These are phyloP conservation scores for Pungitius pungitius DNA, from an alignment of 2,113 vertebrate species.

Conservation along the genomic window DNA sequence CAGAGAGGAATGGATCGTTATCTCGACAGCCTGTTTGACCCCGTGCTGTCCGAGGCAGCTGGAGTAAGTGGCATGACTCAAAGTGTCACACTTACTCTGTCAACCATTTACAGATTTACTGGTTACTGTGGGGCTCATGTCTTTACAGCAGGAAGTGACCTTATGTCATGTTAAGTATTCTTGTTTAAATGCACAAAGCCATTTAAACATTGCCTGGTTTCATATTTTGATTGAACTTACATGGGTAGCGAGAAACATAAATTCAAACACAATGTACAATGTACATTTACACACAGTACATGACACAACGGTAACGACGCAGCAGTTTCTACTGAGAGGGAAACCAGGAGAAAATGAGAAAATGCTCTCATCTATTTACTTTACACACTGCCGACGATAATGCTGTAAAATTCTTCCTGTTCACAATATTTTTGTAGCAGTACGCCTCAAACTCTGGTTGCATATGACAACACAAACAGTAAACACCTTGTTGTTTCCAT, in stretches of 20 bases:
- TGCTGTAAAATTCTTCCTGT: not conserved
- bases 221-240: not conserved
- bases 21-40: constrained; percentile 95
- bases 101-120: constrained; percentile 1
- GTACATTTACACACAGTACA: not conserved
- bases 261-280: not conserved
- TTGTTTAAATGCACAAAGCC: not conserved
- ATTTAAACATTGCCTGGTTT: not conserved
- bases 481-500: not conserved
- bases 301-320: not conserved
- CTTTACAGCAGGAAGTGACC: not conserved
- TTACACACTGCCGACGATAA: too few relatives aligned
- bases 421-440: not conserved
- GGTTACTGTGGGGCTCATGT: constrained; percentile 5
- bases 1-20: constrained; percentile 91
- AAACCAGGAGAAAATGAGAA: too few relatives aligned
- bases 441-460: too few relatives aligned
- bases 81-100: constrained; percentile 19
- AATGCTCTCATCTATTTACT: too few relatives aligned
- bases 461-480: not conserved
- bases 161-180: not conserved
- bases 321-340: not conserved
- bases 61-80: constrained; percentile 78
- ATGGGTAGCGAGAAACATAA: not conserved
- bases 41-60: constrained; percentile 88